Conservation (phyloP, 2,888 invertebrate species). For the Lasioglossum vierecki region DNA sequence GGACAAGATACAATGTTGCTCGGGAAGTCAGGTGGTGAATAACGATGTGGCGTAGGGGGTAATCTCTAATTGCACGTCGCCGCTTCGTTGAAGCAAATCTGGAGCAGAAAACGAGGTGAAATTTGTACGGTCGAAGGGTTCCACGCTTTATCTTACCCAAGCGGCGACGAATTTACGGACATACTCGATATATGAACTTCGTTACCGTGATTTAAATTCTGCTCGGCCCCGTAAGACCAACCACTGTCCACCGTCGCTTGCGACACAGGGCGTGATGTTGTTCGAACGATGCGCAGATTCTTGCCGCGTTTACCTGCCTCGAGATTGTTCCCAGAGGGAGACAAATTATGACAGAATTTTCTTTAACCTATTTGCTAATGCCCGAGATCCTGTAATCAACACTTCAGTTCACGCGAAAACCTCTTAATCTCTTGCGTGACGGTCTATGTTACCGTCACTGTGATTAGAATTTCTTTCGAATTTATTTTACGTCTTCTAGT, state of each 20-base stretch:
- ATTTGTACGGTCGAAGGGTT: constrained; percentile 11
- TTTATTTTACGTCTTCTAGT: too few species aligned
- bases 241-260: neutral
- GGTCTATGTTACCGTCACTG: neutral
- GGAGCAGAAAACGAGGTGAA: neutral
- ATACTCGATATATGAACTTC: constrained; percentile 11
- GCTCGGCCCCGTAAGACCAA: neutral
- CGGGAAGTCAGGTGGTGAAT: constrained; percentile 14
- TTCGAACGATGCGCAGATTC: neutral
- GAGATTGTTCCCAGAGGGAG: neutral
- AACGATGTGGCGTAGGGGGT: constrained; percentile 1
- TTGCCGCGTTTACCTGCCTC: neutral
- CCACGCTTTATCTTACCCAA: neutral
- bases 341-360: constrained; percentile 2
- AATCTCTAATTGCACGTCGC: constrained; percentile 22
- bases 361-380: neutral
- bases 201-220: constrained; percentile 8
- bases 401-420: neutral
- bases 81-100: constrained; percentile 8
- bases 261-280: neutral
- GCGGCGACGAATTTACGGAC: neutral
- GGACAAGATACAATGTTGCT: constrained; percentile 8
- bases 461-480: neutral
- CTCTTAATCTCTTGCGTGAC: neutral
- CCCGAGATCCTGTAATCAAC: neutral